A percentile compares a stretch with the other conserved stretches of the same genome.
Conservation (phyloP, 2,888 invertebrate genomes). For the Pristionchus fissidentatus region DNA sequence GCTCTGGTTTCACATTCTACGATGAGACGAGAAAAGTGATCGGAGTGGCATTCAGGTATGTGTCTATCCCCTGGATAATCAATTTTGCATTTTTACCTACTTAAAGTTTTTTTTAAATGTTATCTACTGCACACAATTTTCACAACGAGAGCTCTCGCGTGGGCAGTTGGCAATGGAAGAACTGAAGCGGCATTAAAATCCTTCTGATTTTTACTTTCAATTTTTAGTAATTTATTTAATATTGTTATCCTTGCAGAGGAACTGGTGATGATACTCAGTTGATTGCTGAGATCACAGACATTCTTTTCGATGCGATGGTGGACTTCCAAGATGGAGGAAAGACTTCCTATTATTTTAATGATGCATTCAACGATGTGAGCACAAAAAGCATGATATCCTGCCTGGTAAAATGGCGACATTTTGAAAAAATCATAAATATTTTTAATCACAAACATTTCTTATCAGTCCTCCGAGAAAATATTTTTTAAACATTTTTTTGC, state of each 20-base stretch:
- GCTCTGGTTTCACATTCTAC: conserved; percentile 7
- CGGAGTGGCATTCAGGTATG: background rate
- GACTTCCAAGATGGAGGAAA: background rate
- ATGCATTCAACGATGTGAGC: background rate
- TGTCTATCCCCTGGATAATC: background rate
- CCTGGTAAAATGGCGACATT: background rate
- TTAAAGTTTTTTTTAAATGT: background rate
- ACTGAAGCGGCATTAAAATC: no score
- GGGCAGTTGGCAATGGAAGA: background rate
- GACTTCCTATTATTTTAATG: background rate
- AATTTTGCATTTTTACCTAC: background rate
- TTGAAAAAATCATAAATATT: no score
- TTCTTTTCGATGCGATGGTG: background rate
- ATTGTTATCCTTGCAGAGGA: background rate
- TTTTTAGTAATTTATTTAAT: no score
- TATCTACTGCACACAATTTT: background rate
- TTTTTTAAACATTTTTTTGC: no score
- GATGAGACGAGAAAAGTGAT: conserved; percentile 1
- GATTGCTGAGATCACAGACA: background rate
- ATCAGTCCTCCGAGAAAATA: no score
- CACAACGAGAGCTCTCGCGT: background rate
- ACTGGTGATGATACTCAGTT: background rate
- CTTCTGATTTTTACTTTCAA: no score
- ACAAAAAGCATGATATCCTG: background rate
- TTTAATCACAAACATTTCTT: no score